Base-by-base conservation (phyloP, 2,888 invertebrate genomes). In the Tinea trinotella region DNA sequence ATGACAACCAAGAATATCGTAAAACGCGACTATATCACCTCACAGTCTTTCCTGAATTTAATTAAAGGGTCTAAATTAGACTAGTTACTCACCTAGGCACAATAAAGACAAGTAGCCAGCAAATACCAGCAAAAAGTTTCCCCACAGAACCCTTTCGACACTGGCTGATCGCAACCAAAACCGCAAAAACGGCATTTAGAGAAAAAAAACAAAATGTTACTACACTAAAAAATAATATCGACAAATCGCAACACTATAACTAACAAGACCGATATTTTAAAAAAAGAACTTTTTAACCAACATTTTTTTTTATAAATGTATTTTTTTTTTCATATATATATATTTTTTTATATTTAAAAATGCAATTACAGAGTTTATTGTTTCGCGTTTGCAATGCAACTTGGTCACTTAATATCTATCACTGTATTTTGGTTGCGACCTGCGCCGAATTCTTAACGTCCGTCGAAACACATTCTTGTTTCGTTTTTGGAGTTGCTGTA, bases 401-500 rank as follows among this genome's bases (percentile, higher is more conserved):
- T n/a, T n/a, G n/a, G n/a, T n/a, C n/a, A n/a, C n/a, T n/a, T n/a
- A 24, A 24, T 9, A 24, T 9, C 9, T 24, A 24, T 35, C 35
- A 40, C 40, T 40, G 40, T 1, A 72, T 71, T 55, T 76, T 71
- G 53, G 74, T 67, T 35, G 70, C 61, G 54, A 64, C 58, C 5
- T 66, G 57, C 53, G 68, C 56, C n/a, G n/a, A n/a, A 56, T 76
- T 76, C 56, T 50, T 30, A 6, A 75, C 73, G 56, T 64, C 53
- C 35, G 67, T 1, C 9, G 46, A 7, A 58, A 57, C 62, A 57
- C 63, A 53, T 5, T 78, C 79, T 15, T 67, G 71, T 60, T 82
- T 82, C 55, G 70, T 48, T 62, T 81, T 82, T 46, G 74, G 75
- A 56, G 75, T 66, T 10, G 76, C 78, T 76, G 75, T 10, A 55